Evolutionary conservation across 2,797 vertebrate species (phyloP), one percentile per base, ranked within the genome.

Genomic region (Octomys mimax): DNA sequence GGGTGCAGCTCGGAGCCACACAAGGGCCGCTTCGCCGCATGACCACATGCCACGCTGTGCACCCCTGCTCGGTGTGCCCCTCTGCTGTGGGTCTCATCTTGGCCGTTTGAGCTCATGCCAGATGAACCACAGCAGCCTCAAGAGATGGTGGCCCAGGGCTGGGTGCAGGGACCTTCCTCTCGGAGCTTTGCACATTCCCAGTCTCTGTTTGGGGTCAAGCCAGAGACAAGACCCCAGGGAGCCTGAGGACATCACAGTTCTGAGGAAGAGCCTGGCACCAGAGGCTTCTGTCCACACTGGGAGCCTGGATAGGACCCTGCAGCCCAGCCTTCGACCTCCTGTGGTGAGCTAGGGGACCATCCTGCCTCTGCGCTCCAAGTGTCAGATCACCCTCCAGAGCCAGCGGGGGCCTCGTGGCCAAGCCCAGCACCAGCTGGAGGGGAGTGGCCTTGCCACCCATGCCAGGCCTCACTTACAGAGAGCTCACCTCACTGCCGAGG

Each of bases 371-470:
- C 0, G 4, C 59, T 33, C 8, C 1, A 1, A 28, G 42, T 52
- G 16, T 75, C 4, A 39, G 31, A 31, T 33, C 52, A 14, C 13
- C 18, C 13, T n/a, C 33, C 59, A 49, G 91, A 49, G 46, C 24
- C 26, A 18, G 8, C 33, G 14, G 12, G 0, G 1, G 9, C 19
- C 64, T 1, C 1, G 2, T 10, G 33, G 42, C 64, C 12, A 16
- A 5, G 42, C 49, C 5, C 0, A 0, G 5, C 21, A 0, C 62
- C 4, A 26, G 57, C 59, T 19, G 0, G 2, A 12, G 8, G 0
- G 18, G 28, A 12, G 66, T 0, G 12, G 31, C 14, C 6, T 3
- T 31, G 0, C 5, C 4, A 1, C 78, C 24, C 0, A 13, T 42
- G 33, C 59, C 26, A n/a, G 0, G 8, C 66, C 21, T 24, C 1